phyloP scores from a whole-genome alignment of 1,140 invertebrate species.

The Caligus rogercresseyi region DNA sequence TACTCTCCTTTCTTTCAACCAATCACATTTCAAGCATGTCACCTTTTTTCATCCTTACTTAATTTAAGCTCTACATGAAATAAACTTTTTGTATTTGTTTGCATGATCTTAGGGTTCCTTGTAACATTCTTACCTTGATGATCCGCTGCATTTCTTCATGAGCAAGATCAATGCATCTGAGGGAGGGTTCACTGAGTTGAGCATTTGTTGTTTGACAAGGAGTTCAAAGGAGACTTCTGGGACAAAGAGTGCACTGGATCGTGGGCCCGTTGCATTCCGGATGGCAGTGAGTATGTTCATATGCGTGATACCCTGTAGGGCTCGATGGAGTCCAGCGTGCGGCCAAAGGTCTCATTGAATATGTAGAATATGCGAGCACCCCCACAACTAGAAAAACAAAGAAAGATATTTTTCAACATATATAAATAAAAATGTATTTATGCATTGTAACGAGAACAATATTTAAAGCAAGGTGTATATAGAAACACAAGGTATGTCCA shows the following conservation, averaged over 20 bases:
- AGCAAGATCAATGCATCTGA: constrained; percentile 89
- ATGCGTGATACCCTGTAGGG: constrained; percentile 77
- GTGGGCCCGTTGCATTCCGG: constrained; percentile 87
- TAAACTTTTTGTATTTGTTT: not conserved
- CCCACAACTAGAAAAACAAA: constrained; percentile 46
- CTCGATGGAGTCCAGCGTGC: constrained; percentile 78
- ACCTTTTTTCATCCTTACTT: constrained; percentile 34
- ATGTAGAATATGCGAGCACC: constrained; percentile 98
- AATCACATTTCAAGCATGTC: too few relatives aligned
- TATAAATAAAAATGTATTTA: not conserved
- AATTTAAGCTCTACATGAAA: not conserved
- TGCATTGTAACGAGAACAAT: too few relatives aligned
- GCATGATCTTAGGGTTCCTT: not conserved
- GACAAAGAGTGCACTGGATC: constrained; percentile 79
- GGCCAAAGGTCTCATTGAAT: constrained; percentile 94
- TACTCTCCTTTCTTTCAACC: too few relatives aligned
- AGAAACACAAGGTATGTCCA: too few relatives aligned
- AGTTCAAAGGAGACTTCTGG: constrained; percentile 77
- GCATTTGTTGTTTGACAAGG: constrained; percentile 88
- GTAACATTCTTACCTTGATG: not conserved
- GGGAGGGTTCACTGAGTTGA: constrained; percentile 80
- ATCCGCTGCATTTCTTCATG: constrained; percentile 88
- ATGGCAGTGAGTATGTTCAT: constrained; percentile 95
- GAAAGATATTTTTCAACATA: not conserved
- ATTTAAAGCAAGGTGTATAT: too few relatives aligned